phyloP scores from a whole-genome alignment of 2,888 invertebrate genomes.

The Coenonympha arcania region DNA sequence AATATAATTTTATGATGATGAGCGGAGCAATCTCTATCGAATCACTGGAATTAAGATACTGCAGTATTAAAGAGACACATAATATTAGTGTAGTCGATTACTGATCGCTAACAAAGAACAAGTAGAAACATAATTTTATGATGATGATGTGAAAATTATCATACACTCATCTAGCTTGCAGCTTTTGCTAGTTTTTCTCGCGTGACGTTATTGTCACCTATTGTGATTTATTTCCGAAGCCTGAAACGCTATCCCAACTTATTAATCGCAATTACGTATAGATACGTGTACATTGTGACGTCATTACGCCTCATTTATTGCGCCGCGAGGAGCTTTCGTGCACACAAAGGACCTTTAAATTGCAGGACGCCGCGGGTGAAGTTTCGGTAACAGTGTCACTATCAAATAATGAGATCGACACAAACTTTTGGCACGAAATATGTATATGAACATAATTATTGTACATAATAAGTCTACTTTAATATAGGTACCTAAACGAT shows the following conservation, averaged over 20 bases:
- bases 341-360: slow-evolving; percentile 59
- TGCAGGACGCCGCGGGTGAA: slow-evolving; percentile 47
- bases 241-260: background rate
- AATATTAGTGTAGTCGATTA: no score
- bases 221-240: background rate
- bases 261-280: slow-evolving; percentile 11
- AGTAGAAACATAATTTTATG: no score
- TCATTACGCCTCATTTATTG: slow-evolving; percentile 17
- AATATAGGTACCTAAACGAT: no score
- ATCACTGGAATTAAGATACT: no score
- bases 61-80: no score
- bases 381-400: slow-evolving; percentile 67
- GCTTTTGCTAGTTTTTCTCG: no score
- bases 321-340: slow-evolving; percentile 51
- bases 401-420: slow-evolving; percentile 39
- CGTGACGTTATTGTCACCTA: no score
- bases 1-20: no score
- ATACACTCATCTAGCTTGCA: no score
- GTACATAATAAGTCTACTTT: background rate
- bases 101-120: no score
- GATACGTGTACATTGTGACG: slow-evolving; percentile 11
- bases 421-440: slow-evolving; percentile 12
- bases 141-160: no score
- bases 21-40: no score
- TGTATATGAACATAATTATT: slow-evolving; percentile 11